phyloP scores from a whole-genome alignment of 2,888 invertebrate species.

The Hypsopygia costalis region DNA sequence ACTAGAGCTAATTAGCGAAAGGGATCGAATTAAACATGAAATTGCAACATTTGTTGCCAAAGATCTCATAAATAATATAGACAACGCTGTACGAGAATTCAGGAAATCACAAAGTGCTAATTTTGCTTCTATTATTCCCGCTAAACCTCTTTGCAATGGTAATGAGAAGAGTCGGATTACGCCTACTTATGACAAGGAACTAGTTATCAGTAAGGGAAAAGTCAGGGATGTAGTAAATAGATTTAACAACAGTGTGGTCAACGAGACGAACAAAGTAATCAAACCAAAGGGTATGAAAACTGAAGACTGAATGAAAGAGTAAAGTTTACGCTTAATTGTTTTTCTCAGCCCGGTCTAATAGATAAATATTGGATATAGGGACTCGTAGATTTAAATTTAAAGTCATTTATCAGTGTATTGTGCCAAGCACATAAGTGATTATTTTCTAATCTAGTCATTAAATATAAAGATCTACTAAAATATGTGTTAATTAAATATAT shows the following conservation, averaged over 20 bases:
- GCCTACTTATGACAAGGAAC: constrained; percentile 66
- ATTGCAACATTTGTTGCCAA: constrained; percentile 72
- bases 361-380: constrained; percentile 11
- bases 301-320: constrained; percentile 40
- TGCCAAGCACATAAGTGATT: constrained; percentile 46
- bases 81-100: constrained; percentile 63
- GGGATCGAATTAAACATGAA: constrained; percentile 69
- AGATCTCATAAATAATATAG: constrained; percentile 69
- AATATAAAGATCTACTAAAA: constrained; percentile 22
- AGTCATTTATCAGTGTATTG: constrained; percentile 25
- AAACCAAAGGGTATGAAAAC: constrained; percentile 42
- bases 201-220: constrained; percentile 71
- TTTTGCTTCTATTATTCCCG: constrained; percentile 32
- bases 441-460: constrained; percentile 34
- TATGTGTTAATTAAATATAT: constrained; percentile 13
- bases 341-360: constrained; percentile 22
- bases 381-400: constrained; percentile 22
- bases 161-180: constrained; percentile 55
- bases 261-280: constrained; percentile 19
- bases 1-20: constrained; percentile 53
- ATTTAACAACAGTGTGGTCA: constrained; percentile 55
- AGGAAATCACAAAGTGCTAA: constrained; percentile 63
- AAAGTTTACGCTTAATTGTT: constrained; percentile 15
- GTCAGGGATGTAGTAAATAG: constrained; percentile 72
- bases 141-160: constrained; percentile 46